These are phyloP conservation scores for Ectropis grisescens DNA, from an alignment of 1,140 invertebrate species.

Conservation along the genomic window DNA sequence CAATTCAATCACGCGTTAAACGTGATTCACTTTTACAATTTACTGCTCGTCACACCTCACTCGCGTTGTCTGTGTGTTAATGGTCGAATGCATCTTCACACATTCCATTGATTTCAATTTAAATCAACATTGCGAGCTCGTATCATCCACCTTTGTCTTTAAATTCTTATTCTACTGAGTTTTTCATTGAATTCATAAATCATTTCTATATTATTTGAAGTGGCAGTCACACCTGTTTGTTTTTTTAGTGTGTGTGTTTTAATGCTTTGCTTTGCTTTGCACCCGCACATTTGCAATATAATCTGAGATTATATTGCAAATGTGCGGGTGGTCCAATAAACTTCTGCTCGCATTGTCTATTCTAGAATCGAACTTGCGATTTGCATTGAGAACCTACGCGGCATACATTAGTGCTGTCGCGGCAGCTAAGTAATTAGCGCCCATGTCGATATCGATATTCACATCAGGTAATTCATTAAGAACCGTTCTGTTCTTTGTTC, in stretches of 20 bases:
- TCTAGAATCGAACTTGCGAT: slow-evolving; percentile 63
- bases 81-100: no score
- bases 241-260: no score
- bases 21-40: slow-evolving; percentile 39
- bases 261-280: no score
- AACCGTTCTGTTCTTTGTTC: slow-evolving; percentile 7
- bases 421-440: slow-evolving; percentile 52
- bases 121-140: no score
- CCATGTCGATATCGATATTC: slow-evolving; percentile 54
- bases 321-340: slow-evolving; percentile 61
- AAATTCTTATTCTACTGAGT: no score
- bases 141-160: no score
- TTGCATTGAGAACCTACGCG: slow-evolving; percentile 58
- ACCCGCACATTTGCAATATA: no score
- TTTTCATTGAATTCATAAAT: no score
- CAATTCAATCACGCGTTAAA: slow-evolving; percentile 32
- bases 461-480: slow-evolving; percentile 41
- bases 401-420: slow-evolving; percentile 51
- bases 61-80: no score
- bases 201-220: no score
- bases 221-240: no score
- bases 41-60: slow-evolving; percentile 23
- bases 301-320: slow-evolving; percentile 6
- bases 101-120: no score
- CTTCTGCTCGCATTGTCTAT: slow-evolving; percentile 56